Evolutionary conservation across 2,797 vertebrate species (phyloP).

Genomic region (Malurus splendens): DNA sequence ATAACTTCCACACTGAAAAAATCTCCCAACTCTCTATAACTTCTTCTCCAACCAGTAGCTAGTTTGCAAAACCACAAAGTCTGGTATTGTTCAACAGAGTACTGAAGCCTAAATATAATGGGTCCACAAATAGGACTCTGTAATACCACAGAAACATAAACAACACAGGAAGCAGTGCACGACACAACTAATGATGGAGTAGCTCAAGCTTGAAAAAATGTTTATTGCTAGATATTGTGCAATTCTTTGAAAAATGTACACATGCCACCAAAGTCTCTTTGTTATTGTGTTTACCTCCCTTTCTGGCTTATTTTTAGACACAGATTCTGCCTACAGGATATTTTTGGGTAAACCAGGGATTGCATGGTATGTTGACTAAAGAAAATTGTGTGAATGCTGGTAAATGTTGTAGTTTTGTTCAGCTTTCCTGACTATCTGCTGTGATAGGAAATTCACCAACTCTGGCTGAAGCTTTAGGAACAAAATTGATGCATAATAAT

Average conservation of each 20-base stretch:
- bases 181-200: neutral
- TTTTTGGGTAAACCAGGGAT: conserved; percentile 5
- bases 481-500: neutral
- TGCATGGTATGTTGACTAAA: conserved; percentile 16
- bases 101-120: neutral
- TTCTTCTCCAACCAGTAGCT: conserved; percentile 5
- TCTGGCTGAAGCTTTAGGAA: neutral
- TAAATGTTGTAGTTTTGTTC: neutral
- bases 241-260: conserved; percentile 11
- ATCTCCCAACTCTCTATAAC: neutral
- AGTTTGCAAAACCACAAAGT: conserved; percentile 43
- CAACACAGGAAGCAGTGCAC: neutral
- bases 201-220: neutral
- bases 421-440: neutral
- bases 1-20: neutral
- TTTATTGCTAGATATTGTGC: neutral
- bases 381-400: neutral
- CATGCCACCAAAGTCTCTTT: neutral
- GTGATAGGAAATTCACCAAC: neutral
- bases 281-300: neutral
- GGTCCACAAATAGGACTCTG: neutral
- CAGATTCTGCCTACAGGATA: neutral
- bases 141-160: neutral
- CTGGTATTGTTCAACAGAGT: conserved; percentile 32
- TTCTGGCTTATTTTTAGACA: conserved; percentile 23